A percentile compares a stretch with the other conserved stretches of the same genome.
Conservation (phyloP, 2,797 vertebrate species). For the Aplochiton taeniatus region DNA sequence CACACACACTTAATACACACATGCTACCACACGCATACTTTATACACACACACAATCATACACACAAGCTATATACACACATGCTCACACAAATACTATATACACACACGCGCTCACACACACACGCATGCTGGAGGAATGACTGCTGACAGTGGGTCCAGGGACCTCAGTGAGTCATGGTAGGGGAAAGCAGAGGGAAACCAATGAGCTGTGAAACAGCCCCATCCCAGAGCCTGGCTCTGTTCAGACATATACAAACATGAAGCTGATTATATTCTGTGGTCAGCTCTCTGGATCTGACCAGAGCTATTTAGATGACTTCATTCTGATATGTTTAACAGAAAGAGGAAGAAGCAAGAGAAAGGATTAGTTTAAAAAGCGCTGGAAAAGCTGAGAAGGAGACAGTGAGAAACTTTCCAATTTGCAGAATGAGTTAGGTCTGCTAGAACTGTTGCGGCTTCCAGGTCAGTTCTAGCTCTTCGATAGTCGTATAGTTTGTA, state of each 20-base stretch:
- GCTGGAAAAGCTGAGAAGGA: too few species aligned
- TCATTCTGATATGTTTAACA: conserved; percentile 33
- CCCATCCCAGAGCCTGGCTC: conserved; percentile 34
- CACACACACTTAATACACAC: not conserved
- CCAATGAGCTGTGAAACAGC: conserved; percentile 66
- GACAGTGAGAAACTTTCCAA: too few species aligned
- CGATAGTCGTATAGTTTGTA: too few species aligned
- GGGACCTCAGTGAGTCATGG: conserved; percentile 41
- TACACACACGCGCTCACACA: conserved; percentile 17
- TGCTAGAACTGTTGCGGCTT: too few species aligned
- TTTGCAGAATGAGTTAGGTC: too few species aligned
- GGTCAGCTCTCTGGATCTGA: conserved; percentile 30
- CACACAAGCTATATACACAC: not conserved
- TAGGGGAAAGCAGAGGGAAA: conserved; percentile 50
- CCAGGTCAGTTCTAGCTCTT: too few species aligned
- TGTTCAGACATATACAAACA: conserved; percentile 62
- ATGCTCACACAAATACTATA: not conserved
- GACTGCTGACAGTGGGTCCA: conserved; percentile 14
- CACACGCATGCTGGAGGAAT: conserved; percentile 17
- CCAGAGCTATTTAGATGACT: conserved; percentile 40
- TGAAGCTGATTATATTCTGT: conserved; percentile 62
- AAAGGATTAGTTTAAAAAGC: conserved; percentile 31
- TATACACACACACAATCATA: conserved; percentile 21
- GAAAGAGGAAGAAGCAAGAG: conserved; percentile 20
- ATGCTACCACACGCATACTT: not conserved